phyloP scores from a whole-genome alignment of 2,797 vertebrate genomes.

The Decapterus maruadsi region DNA sequence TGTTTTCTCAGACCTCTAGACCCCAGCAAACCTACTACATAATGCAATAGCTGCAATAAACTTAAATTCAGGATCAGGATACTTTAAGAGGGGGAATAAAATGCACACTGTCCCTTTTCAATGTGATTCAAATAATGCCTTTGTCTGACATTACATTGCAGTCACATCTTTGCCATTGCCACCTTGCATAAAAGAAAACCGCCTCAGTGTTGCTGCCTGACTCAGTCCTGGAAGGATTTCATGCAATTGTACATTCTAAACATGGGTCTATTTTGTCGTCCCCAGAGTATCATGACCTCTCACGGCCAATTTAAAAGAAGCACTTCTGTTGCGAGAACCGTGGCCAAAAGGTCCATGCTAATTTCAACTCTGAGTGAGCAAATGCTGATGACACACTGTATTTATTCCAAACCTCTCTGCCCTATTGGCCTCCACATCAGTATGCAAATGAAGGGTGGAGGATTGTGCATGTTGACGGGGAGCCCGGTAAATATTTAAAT shows the following conservation, averaged over 20 bases:
- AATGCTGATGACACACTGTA: slow-evolving; percentile 78
- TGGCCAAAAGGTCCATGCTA: slow-evolving; percentile 75
- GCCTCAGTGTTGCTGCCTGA: neutral
- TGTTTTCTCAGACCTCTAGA: neutral
- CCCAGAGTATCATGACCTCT: slow-evolving; percentile 63
- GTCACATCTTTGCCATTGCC: slow-evolving; percentile 32
- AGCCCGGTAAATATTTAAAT: slow-evolving; percentile 82
- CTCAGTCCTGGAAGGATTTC: slow-evolving; percentile 45
- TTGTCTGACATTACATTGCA: slow-evolving; percentile 39
- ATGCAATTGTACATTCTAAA: slow-evolving; percentile 46
- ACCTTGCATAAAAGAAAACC: slow-evolving; percentile 38
- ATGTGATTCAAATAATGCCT: neutral
- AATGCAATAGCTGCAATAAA: neutral
- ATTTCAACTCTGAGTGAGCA: slow-evolving; percentile 78
- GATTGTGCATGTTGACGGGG: slow-evolving; percentile 71
- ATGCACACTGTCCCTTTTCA: neutral
- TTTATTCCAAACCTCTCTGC: slow-evolving; percentile 78
- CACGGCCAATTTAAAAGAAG: slow-evolving; percentile 71
- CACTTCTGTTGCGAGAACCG: slow-evolving; percentile 54
- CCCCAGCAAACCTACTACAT: neutral
- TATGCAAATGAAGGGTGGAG: slow-evolving; percentile 82
- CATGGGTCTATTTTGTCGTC: slow-evolving; percentile 65
- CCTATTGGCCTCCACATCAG: slow-evolving; percentile 81
- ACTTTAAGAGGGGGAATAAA: neutral
- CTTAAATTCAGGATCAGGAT: neutral